Conservation (phyloP, 2,888 invertebrate species). For the Matsumyia berberina region DNA sequence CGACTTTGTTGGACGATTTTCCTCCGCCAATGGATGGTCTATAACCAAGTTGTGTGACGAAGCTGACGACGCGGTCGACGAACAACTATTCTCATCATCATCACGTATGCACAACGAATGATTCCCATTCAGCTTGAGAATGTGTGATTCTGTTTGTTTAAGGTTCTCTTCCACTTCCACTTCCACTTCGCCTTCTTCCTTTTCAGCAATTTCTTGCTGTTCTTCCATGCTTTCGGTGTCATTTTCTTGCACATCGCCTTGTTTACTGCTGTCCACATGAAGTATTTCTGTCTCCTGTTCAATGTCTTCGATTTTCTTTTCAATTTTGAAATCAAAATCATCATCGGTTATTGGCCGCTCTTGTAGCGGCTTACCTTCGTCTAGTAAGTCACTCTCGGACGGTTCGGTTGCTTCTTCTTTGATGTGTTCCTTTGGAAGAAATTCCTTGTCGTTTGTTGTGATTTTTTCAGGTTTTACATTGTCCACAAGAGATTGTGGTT, state of each 20-base stretch:
- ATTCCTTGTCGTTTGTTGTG: conserved; percentile 19
- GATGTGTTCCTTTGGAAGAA: conserved; percentile 27
- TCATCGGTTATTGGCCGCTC: conserved; percentile 25
- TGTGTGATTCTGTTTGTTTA: conserved; percentile 10
- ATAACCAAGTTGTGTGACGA: conserved; percentile 83
- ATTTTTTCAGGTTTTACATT: conserved; percentile 59
- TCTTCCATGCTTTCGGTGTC: not conserved
- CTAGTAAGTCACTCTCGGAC: conserved; percentile 6
- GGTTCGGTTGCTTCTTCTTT: conserved; percentile 14
- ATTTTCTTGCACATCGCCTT: conserved; percentile 17
- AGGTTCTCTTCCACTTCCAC: conserved; percentile 7
- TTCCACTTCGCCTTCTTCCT: not conserved
- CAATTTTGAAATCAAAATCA: conserved; percentile 67
- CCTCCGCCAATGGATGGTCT: conserved; percentile 81
- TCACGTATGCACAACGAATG: conserved; percentile 56
- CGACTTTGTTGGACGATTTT: conserved; percentile 18
- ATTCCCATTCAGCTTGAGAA: conserved; percentile 62
- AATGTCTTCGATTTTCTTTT: conserved; percentile 53
- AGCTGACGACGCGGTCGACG: conserved; percentile 79
- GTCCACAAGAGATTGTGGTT: conserved; percentile 42
- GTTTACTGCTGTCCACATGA: conserved; percentile 10
- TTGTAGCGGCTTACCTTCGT: conserved; percentile 32
- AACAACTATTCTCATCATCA: conserved; percentile 65
- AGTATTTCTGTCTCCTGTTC: conserved; percentile 27
- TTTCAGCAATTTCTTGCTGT: not conserved